Conservation (phyloP, 2,113 vertebrate species). For the Phaethon lepturus region DNA sequence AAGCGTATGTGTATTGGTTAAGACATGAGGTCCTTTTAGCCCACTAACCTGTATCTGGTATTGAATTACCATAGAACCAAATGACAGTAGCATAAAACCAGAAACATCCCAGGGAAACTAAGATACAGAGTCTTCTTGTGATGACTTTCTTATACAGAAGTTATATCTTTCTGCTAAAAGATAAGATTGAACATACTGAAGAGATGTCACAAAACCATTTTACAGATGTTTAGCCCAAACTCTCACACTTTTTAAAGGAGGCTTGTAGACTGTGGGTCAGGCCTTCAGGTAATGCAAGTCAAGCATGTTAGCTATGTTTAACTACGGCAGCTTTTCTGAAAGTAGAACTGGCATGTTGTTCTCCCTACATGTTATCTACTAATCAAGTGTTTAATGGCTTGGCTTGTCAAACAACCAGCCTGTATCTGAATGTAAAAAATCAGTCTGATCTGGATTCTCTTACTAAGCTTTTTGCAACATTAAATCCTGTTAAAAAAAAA, state of each 20-base stretch:
- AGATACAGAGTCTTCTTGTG: background rate
- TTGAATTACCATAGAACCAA: background rate
- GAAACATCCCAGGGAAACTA: background rate
- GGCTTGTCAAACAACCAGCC: fast-evolving
- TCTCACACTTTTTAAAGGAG: background rate
- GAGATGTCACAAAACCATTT: background rate
- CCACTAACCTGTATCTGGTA: background rate
- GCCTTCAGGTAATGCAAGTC: background rate
- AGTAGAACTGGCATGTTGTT: background rate
- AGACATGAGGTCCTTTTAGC: background rate
- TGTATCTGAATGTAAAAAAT: background rate
- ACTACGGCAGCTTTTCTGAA: background rate
- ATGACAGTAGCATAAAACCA: background rate
- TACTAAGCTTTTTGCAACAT: background rate
- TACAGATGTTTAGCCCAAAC: background rate
- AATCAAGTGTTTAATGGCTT: background rate
- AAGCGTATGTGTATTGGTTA: background rate
- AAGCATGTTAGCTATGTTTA: background rate
- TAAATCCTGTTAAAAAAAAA: background rate
- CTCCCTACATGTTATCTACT: background rate
- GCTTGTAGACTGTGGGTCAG: background rate
- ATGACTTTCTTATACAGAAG: background rate
- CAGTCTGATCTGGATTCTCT: background rate
- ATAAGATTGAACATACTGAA: background rate
- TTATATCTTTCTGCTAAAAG: background rate